Percentiles rank a stretch among this genome's conserved stretches.
Conservation (phyloP, 2,888 invertebrate genomes). For the Lepas anatifera region DNA sequence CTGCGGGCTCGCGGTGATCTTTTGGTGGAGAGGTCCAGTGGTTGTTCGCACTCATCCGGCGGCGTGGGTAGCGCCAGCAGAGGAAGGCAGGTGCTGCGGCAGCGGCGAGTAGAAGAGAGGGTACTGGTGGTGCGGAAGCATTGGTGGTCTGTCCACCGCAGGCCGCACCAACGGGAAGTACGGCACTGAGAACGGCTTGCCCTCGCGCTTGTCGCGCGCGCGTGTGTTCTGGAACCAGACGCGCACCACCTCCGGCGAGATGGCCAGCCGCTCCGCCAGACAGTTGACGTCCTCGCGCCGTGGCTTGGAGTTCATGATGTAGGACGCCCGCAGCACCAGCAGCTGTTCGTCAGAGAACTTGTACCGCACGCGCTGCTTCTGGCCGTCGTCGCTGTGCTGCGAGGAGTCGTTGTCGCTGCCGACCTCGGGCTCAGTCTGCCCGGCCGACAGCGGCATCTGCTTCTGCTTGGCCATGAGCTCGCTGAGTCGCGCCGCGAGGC, state of each 20-base stretch:
- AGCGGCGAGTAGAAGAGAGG: constrained; percentile 6
- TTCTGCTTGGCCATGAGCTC: constrained; percentile 19
- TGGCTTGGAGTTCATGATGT: constrained; percentile 79
- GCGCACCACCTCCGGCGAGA: constrained; percentile 48
- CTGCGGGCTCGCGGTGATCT: constrained; percentile 43
- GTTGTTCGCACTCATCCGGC: constrained; percentile 48
- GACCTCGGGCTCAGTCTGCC: constrained; percentile 6
- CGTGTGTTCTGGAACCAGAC: constrained; percentile 96
- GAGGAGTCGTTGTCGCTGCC: constrained; percentile 3
- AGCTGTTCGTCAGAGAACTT: constrained; percentile 91
- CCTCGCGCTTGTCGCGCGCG: constrained; percentile 69
- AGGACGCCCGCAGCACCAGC: constrained; percentile 74
- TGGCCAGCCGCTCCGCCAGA: constrained; percentile 60
- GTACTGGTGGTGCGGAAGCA: constrained; percentile 41
- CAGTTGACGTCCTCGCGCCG: constrained; percentile 84
- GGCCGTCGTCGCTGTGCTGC: constrained; percentile 3
- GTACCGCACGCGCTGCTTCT: constrained; percentile 60
- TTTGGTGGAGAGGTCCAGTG: constrained; percentile 80
- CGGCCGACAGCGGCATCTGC: not conserved
- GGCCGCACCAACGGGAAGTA: constrained; percentile 49
- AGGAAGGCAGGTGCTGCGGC: constrained; percentile 24
- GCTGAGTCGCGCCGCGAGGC: constrained; percentile 22
- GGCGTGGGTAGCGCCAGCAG: constrained; percentile 21
- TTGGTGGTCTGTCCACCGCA: constrained; percentile 46
- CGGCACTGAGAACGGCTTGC: constrained; percentile 36